Conservation (phyloP, 2,113 vertebrate genomes). For the Sprattus sprattus region DNA sequence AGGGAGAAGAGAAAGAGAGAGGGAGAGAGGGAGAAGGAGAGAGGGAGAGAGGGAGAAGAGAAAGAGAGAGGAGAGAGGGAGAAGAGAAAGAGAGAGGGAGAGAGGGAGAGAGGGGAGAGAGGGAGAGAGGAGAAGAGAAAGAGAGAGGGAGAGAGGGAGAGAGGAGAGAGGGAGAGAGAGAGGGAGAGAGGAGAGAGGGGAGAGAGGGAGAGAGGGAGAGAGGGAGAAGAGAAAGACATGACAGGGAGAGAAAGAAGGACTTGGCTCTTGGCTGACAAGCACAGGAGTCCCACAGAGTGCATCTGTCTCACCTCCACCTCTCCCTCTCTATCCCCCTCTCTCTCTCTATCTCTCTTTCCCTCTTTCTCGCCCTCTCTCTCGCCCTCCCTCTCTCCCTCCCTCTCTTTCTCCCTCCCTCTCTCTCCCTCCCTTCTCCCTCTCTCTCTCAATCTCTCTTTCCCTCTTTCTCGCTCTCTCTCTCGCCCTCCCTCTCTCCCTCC, state of each 20-base stretch:
- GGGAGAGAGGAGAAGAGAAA: too few relatives aligned
- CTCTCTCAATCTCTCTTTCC: background rate
- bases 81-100: slow-evolving; percentile 12
- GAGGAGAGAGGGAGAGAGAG: background rate
- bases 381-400: background rate
- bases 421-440: background rate
- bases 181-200: background rate
- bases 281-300: slow-evolving; percentile 79
- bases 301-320: slow-evolving; percentile 80
- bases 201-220: background rate
- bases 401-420: background rate
- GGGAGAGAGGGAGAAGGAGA: slow-evolving; percentile 20
- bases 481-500: slow-evolving; percentile 52
- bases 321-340: slow-evolving; percentile 51
- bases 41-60: too few relatives aligned
- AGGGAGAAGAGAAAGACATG: background rate
- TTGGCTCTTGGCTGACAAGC: slow-evolving; percentile 79
- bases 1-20: background rate
- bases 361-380: slow-evolving; percentile 33
- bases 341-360: slow-evolving; percentile 47
- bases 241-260: slow-evolving; percentile 18
- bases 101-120: background rate
- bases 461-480: slow-evolving; percentile 38
- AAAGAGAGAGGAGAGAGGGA: slow-evolving; percentile 10
- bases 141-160: background rate